Base-by-base conservation (phyloP, 92 coral and sea anemone genomes). In the Porites rus region DNA sequence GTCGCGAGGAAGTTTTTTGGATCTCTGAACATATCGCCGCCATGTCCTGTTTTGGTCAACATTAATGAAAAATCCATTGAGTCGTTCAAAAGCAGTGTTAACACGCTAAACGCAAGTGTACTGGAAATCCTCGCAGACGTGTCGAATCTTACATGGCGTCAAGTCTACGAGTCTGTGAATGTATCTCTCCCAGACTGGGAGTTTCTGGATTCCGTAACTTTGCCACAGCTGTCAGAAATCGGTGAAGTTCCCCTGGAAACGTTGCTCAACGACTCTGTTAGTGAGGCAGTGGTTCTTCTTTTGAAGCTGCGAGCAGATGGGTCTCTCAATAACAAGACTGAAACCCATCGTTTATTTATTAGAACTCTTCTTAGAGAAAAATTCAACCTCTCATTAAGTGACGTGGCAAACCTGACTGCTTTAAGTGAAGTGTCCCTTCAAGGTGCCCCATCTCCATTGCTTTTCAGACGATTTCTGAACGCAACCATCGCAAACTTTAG, bases 121-220 rank as follows among this genome's bases (percentile, higher is more conserved):
- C 84, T 94, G 18, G 85, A 87, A 51, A 63, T 94, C 10, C 87
- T 94, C 5, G 79, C 87, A 13, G 43, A 21, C 21, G 88, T 79
- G 11, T 66, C 92, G 31, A 79, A 72, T 59, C 83, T 83, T 16
- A 58, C 81, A 6, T 94, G 97, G 97, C 92, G 84, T 68, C n/a
- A 69, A 62, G 91, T 86, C n/a, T 85, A 67, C 21, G 51, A 75
- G 17, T 77, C 90, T 0, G 84, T 80, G 52, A 72, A 70, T 81
- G 69, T 90, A 1, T 67, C 81, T 3, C 81, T 93, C 14, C 25
- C 89, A 25, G 92, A 92, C 1, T 94, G 97, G 97, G 95, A 92
- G 66, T 69, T 82, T 59, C 1, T 92, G 1, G 97, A 92, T 16
- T 74, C 87, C 50, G 82, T 79, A 28, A 89, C 87, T 6, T 61